Percentiles rank a stretch among this genome's conserved stretches.
Evolutionary conservation across 1,140 invertebrate genomes (phyloP).

Genomic region (Tigriopus japonicus): DNA sequence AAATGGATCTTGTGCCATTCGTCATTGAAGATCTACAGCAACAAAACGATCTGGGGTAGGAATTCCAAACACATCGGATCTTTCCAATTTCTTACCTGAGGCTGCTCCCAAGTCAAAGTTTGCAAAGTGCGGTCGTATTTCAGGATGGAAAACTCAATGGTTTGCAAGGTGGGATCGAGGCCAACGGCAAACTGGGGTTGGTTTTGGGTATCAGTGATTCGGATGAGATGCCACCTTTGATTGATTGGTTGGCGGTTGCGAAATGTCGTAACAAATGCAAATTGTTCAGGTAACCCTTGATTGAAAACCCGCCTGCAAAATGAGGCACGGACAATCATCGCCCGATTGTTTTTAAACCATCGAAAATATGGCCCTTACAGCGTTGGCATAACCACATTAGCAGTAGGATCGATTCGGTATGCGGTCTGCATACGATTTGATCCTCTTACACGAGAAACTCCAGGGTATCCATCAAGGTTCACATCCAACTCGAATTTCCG

Average conservation of each 20-base stretch:
- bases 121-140: constrained; percentile 37
- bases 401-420: constrained; percentile 45
- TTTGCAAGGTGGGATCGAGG: constrained; percentile 39
- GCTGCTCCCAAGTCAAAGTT: constrained; percentile 36
- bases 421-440: constrained; percentile 53
- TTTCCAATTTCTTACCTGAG: constrained; percentile 30
- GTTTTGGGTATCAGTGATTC: constrained; percentile 37
- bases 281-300: constrained; percentile 44
- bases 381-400: constrained; percentile 46
- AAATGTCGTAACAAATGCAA: constrained; percentile 47
- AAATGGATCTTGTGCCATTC: constrained; percentile 64
- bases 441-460: constrained; percentile 45
- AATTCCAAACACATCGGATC: neutral
- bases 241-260: constrained; percentile 36
- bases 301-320: constrained; percentile 40
- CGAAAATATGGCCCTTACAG: constrained; percentile 31
- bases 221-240: constrained; percentile 45
- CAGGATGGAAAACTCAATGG: constrained; percentile 40
- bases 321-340: constrained; percentile 5
- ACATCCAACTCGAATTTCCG: constrained; percentile 47
- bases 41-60: neutral
- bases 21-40: constrained; percentile 44
- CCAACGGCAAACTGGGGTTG: constrained; percentile 44
- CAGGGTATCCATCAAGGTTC: constrained; percentile 35
- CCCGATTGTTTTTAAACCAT: neutral